These are phyloP conservation scores for Muntiacus reevesi DNA, from an alignment of 2,113 vertebrate species.

Conservation along the genomic window DNA sequence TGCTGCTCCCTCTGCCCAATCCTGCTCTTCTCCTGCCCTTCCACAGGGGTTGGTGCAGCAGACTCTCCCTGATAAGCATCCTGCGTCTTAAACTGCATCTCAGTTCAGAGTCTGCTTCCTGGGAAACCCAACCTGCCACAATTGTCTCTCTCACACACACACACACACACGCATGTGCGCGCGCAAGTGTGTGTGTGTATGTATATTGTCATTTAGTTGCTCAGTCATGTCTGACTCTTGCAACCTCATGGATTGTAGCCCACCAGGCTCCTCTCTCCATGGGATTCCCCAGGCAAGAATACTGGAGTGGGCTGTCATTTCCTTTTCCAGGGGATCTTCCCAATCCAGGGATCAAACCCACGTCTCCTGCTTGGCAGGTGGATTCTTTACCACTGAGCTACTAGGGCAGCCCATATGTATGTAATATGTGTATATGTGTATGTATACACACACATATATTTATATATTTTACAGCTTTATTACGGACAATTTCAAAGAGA, in stretches of 20 bases:
- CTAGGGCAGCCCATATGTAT: neutral
- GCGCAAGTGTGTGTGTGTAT: neutral
- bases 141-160: neutral
- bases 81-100: neutral
- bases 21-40: neutral
- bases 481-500: neutral
- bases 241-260: neutral
- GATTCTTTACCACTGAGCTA: neutral
- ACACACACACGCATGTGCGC: fast-evolving
- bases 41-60: neutral
- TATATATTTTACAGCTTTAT: neutral
- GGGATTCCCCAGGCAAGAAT: neutral
- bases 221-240: neutral
- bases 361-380: neutral
- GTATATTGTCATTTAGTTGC: neutral
- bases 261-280: neutral
- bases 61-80: neutral
- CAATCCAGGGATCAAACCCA: neutral
- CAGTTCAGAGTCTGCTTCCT: neutral
- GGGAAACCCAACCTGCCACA: neutral
- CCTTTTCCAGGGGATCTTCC: neutral
- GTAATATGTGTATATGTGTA: neutral
- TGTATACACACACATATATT: neutral
- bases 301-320: neutral
- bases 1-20: neutral